These are phyloP conservation scores for Drosophila trapezifrons DNA, from an alignment of 1,140 invertebrate genomes.

Conservation along the genomic window DNA sequence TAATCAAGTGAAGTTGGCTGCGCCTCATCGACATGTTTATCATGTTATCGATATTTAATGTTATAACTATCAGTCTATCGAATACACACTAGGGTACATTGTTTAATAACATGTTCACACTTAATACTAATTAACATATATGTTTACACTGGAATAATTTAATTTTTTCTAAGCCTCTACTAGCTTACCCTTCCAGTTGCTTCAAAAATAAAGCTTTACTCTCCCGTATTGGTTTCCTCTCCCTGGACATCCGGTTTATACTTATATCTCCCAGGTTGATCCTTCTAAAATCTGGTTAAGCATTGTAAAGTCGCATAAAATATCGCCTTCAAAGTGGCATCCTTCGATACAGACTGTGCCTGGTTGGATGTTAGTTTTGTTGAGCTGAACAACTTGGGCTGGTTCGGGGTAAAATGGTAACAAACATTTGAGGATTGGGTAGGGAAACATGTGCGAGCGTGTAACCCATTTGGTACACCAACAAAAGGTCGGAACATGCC, in stretches of 20 bases:
- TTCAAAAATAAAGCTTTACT: too few species aligned
- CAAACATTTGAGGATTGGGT: conserved; percentile 35
- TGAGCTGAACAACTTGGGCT: conserved; percentile 27
- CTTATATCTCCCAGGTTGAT: conserved; percentile 9
- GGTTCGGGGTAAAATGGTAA: conserved; percentile 10
- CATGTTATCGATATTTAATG: too few species aligned
- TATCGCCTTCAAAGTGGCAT: neutral
- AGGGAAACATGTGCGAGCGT: conserved; percentile 67
- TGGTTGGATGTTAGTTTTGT: conserved; percentile 39
- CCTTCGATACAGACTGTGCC: conserved; percentile 13
- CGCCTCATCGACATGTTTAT: too few species aligned
- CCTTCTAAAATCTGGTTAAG: conserved; percentile 35
- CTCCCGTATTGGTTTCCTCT: neutral
- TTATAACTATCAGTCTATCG: too few species aligned
- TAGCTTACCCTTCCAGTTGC: too few species aligned
- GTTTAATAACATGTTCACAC: too few species aligned
- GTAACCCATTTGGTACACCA: conserved; percentile 73
- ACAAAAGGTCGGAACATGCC: conserved; percentile 43
- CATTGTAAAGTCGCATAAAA: conserved; percentile 15
- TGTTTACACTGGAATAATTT: too few species aligned
- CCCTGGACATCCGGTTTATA: neutral
- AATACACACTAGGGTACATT: too few species aligned
- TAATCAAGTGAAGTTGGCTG: too few species aligned
- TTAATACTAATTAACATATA: too few species aligned
- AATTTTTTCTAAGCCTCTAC: too few species aligned